Evolutionary conservation across 2,888 invertebrate genomes (phyloP), one percentile per base, ranked within the genome.

Genomic region (Noctua pronuba): DNA sequence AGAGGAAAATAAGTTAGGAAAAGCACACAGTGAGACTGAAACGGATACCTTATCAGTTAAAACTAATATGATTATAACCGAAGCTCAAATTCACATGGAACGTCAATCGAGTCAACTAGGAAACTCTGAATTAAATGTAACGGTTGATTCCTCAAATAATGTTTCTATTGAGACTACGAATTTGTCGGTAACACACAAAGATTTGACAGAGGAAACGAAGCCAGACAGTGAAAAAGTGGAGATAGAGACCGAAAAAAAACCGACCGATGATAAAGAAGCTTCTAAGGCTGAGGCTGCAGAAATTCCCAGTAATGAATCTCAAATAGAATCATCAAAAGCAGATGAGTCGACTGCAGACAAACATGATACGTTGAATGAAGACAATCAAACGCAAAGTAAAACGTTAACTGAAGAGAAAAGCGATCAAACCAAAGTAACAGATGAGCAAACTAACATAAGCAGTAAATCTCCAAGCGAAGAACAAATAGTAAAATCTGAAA

Each of bases 11-110:
- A 91, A 92, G 88, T 80, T 90, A 44, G 82, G 88, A 49, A 96
- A 94, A 90, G 91, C 92, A 66, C 93, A 92, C 16, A 97, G 96
- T 92, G 97, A 95, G 92, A 97, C 94, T 72, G 97, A 97, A 92
- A 96, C 96, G 1, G 96, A 97, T 83, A 96, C 95, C 11, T 85
- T 95, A 79, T 97, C 97, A 41, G 93, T 96, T 10, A 95, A 97
- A 91, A 96, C 96, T 8, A 97, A 96, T 83, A 96, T 96, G 94
- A 93, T 97, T 66, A 94, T 95, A 71, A 97, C 97, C 16, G 97
- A 97, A 94, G 97, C 97, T 41, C 96, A 96, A 93, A 95, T 97
- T 83, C 97, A 97, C 78, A 95, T 96, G 93, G 95, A 97, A 89
- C 94, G 95, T 74, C 94, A 96, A 85, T 93, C 94, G 18, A 94